Base-by-base conservation (phyloP, 2,888 invertebrate species). In the Agelastica alni region DNA sequence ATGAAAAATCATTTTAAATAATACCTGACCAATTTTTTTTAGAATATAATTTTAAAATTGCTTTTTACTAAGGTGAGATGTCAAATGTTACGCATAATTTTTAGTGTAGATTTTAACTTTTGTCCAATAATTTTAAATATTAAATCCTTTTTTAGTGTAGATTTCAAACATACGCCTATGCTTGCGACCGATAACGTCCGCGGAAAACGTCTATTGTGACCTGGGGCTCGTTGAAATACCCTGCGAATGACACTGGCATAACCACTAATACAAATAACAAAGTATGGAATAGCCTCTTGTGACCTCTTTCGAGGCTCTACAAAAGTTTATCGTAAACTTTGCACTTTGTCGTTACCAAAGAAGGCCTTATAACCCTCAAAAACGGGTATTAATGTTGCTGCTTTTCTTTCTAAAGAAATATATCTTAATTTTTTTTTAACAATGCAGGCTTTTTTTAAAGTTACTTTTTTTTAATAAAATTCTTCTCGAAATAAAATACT, bases 201-300 rank as follows among this genome's bases (percentile, higher is more conserved):
- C 9, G 0, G 16, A 30, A 47, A 18, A 14, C 53, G 44, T 57
- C 44, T 34, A 49, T 56, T 58, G 34, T 53, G 56, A 48, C 53
- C 51, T 48, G 42, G 7, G 44, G 12, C 45, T 45, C 32, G 44
- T 46, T 31, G 46, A 51, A 51, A 53, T 56, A 44, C 37, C 42
- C 57, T 58, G 59, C 53, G 45, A 58, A 51, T 47, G 60, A 53
- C 55, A 47, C 14, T 41, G 32, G 45, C 49, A 44, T 37, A 48
- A 42, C 53, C 48, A 43, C 49, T 51, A 51, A 37, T 58, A 59
- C 59, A 61, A 61, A 63, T 62, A 62, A 63, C 61, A 55, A 59
- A 60, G 59, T 59, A 56, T 42, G 56, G 52, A 63, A 62, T 46
- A 54, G 56, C 53, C 47, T 52, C 60, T 59, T 55, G 52, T 56